A percentile compares a stretch with the other conserved stretches of the same genome.
phyloP scores from a whole-genome alignment of 2,113 vertebrate genomes.

The Apeltes quadracus region DNA sequence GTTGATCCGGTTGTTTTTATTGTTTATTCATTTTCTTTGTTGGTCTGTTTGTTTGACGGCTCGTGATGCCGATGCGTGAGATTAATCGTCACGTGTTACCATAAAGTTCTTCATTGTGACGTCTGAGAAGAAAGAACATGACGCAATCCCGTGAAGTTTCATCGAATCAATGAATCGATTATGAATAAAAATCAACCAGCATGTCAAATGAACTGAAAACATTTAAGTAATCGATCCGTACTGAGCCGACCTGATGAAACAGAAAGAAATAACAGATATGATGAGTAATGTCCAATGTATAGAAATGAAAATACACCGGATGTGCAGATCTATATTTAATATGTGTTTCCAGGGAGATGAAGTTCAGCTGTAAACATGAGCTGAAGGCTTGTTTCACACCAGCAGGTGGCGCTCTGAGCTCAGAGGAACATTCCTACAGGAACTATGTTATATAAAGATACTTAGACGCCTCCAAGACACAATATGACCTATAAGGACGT shows the following conservation, averaged over 20 bases:
- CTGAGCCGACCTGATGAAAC: too few relatives aligned
- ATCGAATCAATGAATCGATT: neutral
- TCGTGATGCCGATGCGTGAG: conserved; percentile 1
- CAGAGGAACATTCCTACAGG: neutral
- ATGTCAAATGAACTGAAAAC: too few relatives aligned
- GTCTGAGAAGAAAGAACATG: neutral
- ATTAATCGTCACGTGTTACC: conserved; percentile 24
- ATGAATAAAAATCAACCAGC: too few relatives aligned
- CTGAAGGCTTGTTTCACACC: conserved; percentile 12
- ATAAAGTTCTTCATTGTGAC: conserved; percentile 24
- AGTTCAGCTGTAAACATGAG: too few relatives aligned
- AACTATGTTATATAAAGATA: too few relatives aligned
- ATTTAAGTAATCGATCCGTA: too few relatives aligned
- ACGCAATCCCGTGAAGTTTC: neutral
- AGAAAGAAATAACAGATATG: neutral
- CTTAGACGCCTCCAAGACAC: too few relatives aligned
- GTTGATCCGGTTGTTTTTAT: conserved; percentile 31
- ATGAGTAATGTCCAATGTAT: neutral
- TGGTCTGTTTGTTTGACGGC: conserved; percentile 31
- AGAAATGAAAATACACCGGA: neutral
- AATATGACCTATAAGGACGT: too few relatives aligned
- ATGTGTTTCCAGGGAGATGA: neutral
- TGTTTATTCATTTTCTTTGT: conserved; percentile 5
- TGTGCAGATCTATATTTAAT: neutral
- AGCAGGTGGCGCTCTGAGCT: conserved; percentile 54